phyloP scores from a whole-genome alignment of 1,140 invertebrate genomes.

The Trachymyrmex septentrionalis region DNA sequence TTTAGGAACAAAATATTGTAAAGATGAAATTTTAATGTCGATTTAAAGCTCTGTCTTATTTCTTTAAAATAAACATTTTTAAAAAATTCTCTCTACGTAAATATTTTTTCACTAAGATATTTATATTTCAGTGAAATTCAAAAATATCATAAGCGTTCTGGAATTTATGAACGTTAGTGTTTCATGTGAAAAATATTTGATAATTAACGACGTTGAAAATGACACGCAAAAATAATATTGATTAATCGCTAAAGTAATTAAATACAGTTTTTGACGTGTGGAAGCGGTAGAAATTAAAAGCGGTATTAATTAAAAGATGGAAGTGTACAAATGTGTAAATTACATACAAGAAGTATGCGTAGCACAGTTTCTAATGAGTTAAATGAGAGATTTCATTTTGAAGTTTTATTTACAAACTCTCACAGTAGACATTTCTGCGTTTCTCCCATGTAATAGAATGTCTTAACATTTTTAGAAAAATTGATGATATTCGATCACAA shows the following conservation, averaged over 20 bases:
- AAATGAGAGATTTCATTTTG: slow-evolving; percentile 36
- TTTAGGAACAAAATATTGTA: too few species aligned
- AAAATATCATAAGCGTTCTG: too few species aligned
- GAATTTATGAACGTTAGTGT: too few species aligned
- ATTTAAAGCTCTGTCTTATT: too few species aligned
- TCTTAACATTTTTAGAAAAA: neutral
- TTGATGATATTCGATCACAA: neutral
- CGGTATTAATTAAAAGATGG: slow-evolving; percentile 29
- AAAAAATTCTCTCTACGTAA: too few species aligned
- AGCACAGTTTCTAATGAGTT: slow-evolving; percentile 33
- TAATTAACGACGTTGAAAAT: neutral
- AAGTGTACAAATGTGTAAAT: slow-evolving; percentile 36
- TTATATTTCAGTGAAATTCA: too few species aligned
- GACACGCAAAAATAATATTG: neutral
- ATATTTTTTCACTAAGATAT: too few species aligned
- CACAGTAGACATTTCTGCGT: slow-evolving; percentile 14
- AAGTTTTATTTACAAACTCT: slow-evolving; percentile 32
- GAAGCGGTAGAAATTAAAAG: neutral
- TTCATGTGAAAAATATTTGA: neutral
- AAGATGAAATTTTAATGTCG: too few species aligned
- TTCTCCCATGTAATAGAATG: neutral
- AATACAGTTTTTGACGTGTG: neutral
- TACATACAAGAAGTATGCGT: neutral
- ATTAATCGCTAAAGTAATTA: slow-evolving; percentile 33
- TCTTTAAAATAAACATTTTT: too few species aligned